These are phyloP conservation scores for Chironomus riparius DNA, from an alignment of 2,888 invertebrate species.

Conservation along the genomic window DNA sequence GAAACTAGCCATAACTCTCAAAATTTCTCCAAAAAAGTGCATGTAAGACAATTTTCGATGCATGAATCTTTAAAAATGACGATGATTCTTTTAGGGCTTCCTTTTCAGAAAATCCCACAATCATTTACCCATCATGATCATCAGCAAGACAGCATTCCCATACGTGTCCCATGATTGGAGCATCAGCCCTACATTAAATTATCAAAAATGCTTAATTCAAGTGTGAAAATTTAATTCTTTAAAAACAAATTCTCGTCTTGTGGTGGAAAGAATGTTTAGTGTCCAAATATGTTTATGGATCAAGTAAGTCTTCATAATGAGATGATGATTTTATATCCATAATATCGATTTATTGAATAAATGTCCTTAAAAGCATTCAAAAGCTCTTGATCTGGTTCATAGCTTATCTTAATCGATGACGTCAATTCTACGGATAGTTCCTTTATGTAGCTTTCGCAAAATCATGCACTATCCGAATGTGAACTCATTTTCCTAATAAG, in stretches of 20 bases:
- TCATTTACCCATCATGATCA: slow-evolving; percentile 11
- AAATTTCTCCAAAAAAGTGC: background rate
- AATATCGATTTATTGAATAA: background rate
- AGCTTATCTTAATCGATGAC: too few species aligned
- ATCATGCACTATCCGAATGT: too few species aligned
- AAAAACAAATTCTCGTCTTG: background rate
- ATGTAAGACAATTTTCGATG: background rate
- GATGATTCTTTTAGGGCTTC: background rate
- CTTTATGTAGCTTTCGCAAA: too few species aligned
- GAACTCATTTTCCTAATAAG: too few species aligned
- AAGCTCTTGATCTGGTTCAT: too few species aligned
- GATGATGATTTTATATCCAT: background rate
- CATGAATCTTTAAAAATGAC: background rate
- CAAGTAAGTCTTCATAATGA: background rate
- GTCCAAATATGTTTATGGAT: background rate
- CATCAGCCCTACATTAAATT: slow-evolving; percentile 75
- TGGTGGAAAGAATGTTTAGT: background rate
- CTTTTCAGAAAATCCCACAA: background rate
- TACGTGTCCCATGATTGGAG: slow-evolving; percentile 90
- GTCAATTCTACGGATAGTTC: too few species aligned
- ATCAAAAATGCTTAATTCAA: background rate
- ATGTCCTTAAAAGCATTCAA: too few species aligned
- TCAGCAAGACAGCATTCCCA: slow-evolving; percentile 50
- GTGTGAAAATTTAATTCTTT: background rate
- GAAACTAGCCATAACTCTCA: too few species aligned